Base-by-base conservation (phyloP, 2,888 invertebrate species). In the Apamea crenata region DNA sequence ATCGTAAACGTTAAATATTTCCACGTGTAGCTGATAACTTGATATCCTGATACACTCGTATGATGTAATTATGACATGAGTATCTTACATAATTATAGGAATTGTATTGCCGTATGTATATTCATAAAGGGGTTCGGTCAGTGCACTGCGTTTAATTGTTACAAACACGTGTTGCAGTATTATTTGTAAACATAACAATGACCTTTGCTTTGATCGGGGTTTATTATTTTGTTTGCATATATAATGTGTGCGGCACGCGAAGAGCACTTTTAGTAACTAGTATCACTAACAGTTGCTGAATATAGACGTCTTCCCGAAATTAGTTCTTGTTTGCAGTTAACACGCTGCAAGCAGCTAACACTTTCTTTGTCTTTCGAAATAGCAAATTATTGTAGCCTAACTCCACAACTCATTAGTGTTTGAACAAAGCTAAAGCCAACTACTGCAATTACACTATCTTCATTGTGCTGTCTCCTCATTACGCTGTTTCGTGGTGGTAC, bases 121-220 rank as follows among this genome's bases (percentile, higher is more conserved):
- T 14, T 47, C n/a, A 66, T 56, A 61, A 74, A 16, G 0, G 1
- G 0, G 3, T 29, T 29, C 59, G 59, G 50, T 61, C 73, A 77
- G n/a, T 65, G 65, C 77, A 65, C 56, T 66, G 21, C 0, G 36
- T 32, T 29, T 61, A 65, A 53, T 77, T 73, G 61, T 65, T 77
- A 72, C 56, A 72, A 47, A 81, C 68, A 61, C 50, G 72, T 69
- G 72, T 82, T 72, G 40, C 40, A 66, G 12, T 69, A 21, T 25
- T 66, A 29, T 61, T 59, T 53, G n/a, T 40, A 63, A 77, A 68
- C 18, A 21, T 32, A 1, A 53, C 40, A 32, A 6, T 40, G 40
- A 0, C 40, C 40, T 40, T 69, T 21, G 16, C 29, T 66, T 77
- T 36, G 56, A 67, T 21, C 16, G n/a, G n/a, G 10, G 25, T 29